These are phyloP conservation scores for Phasia obesa DNA, from an alignment of 2,888 invertebrate genomes.

Conservation along the genomic window DNA sequence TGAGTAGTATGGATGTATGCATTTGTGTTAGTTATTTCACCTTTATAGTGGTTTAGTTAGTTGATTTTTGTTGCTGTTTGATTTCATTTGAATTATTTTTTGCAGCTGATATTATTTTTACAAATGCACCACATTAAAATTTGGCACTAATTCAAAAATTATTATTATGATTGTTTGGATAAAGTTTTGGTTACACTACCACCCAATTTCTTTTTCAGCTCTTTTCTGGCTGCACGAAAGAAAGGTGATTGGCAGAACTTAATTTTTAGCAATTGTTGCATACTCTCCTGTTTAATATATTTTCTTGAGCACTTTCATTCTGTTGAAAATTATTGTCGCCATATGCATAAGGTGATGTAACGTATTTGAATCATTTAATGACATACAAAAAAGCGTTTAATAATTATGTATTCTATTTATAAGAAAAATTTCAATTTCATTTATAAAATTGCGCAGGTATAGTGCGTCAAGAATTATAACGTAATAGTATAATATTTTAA, in stretches of 20 bases:
- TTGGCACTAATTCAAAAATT: constrained; percentile 46
- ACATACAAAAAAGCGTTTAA: neutral
- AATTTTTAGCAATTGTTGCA: constrained; percentile 32
- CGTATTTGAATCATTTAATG: neutral
- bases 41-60: constrained; percentile 13
- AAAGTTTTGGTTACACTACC: constrained; percentile 4
- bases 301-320: neutral
- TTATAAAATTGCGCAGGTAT: no score
- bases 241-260: neutral
- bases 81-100: constrained; percentile 34
- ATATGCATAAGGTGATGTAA: constrained; percentile 5
- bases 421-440: no score
- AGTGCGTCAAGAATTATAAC: no score
- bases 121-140: constrained; percentile 11
- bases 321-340: neutral
- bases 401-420: neutral
- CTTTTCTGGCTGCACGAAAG: neutral
- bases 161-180: constrained; percentile 32
- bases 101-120: constrained; percentile 38
- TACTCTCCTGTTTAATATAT: no score
- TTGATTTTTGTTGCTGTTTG: neutral
- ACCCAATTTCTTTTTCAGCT: neutral
- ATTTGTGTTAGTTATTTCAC: neutral
- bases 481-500: no score
- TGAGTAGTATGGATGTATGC: neutral